Conservation (phyloP, 2,888 invertebrate species). For the Tethea ocularis region DNA sequence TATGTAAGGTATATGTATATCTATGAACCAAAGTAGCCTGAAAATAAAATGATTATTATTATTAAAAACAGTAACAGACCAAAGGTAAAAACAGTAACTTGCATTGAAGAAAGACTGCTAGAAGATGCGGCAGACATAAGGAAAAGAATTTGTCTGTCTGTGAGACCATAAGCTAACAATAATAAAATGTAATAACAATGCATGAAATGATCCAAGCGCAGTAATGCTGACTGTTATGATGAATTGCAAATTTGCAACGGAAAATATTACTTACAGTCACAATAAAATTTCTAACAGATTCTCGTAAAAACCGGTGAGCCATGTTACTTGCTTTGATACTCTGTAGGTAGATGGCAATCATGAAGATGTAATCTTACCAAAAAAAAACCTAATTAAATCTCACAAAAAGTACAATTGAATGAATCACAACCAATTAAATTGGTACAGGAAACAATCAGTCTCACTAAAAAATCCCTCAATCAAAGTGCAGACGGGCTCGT, state of each 20-base stretch:
- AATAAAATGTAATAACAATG: not conserved
- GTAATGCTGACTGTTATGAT: not conserved
- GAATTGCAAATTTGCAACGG: not conserved
- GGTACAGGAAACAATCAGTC: conserved; percentile 44
- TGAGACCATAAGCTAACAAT: too few relatives aligned
- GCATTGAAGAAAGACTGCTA: too few relatives aligned
- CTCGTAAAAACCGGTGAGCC: not conserved
- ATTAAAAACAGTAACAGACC: not conserved
- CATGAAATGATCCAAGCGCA: not conserved
- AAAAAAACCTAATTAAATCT: conserved; percentile 9
- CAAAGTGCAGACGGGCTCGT: conserved; percentile 20
- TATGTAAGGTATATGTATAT: too few relatives aligned
- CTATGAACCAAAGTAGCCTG: too few relatives aligned
- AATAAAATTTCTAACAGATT: not conserved
- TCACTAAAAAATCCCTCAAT: conserved; percentile 33
- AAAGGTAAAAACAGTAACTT: not conserved
- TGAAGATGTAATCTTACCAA: not conserved
- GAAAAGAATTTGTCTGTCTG: too few relatives aligned
- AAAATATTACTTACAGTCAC: not conserved
- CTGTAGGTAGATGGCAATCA: not conserved
- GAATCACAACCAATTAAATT: conserved; percentile 2
- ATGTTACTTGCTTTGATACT: not conserved
- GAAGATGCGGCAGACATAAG: too few relatives aligned
- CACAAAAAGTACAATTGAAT: conserved; percentile 16
- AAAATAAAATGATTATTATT: too few relatives aligned